A percentile compares a stretch with the other conserved stretches of the same genome.
phyloP scores from a whole-genome alignment of 2,797 vertebrate genomes.

The Alfaro cultratus region DNA sequence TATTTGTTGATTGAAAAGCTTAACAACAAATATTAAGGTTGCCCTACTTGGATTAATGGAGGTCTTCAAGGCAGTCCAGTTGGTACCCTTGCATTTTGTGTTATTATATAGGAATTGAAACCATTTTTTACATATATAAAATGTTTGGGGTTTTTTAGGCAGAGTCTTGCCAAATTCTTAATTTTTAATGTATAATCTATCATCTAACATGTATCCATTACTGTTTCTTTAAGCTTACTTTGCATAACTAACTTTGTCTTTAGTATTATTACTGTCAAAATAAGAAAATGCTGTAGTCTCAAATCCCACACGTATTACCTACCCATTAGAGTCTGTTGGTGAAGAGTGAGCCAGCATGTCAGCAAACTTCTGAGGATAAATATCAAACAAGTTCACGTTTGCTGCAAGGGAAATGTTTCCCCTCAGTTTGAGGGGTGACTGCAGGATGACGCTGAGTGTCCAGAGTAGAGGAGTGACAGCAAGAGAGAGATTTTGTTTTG shows the following conservation, averaged over 20 bases:
- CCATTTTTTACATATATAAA: neutral
- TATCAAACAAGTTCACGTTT: constrained; percentile 65
- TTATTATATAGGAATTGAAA: neutral
- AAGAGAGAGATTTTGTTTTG: constrained; percentile 58
- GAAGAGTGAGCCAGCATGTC: constrained; percentile 61
- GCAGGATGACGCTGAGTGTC: constrained; percentile 82
- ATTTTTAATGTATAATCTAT: neutral
- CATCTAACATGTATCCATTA: neutral
- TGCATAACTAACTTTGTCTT: neutral
- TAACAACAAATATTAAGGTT: neutral
- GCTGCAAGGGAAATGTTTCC: constrained; percentile 72
- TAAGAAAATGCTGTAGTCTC: neutral
- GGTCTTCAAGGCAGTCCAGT: neutral
- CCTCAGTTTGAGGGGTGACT: constrained; percentile 77
- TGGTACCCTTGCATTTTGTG: neutral
- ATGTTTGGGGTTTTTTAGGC: neutral
- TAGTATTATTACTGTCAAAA: neutral
- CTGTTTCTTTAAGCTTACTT: neutral
- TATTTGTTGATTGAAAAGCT: neutral
- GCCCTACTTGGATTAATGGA: neutral
- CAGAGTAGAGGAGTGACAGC: constrained; percentile 82
- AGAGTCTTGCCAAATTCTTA: neutral
- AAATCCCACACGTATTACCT: constrained; percentile 11
- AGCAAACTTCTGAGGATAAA: constrained; percentile 66
- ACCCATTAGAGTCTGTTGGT: constrained; percentile 72